phyloP scores from a whole-genome alignment of 2,888 invertebrate genomes.

The Drosophila siamana region DNA sequence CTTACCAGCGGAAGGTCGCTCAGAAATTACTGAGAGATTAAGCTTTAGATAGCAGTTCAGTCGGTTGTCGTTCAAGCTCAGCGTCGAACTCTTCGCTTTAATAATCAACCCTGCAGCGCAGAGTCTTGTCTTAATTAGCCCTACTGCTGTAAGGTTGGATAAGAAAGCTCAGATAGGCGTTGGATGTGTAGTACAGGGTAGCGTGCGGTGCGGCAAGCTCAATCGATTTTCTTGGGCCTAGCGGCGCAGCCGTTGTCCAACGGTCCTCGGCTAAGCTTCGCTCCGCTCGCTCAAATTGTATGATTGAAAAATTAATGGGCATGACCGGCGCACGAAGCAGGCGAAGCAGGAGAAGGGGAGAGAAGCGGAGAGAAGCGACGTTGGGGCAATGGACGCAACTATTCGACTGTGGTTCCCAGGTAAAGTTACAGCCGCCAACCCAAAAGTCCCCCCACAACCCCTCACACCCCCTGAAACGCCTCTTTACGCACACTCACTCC shows the following conservation, averaged over 20 bases:
- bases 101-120: background rate
- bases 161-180: background rate
- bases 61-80: too few species aligned
- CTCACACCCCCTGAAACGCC: conserved; percentile 24
- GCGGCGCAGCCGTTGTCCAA: conserved; percentile 38
- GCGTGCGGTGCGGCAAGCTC: background rate
- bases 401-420: conserved; percentile 44
- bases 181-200: background rate
- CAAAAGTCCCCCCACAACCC: conserved; percentile 4
- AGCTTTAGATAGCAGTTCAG: too few species aligned
- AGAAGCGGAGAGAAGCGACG: background rate
- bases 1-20: too few species aligned
- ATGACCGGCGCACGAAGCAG: conserved; percentile 41
- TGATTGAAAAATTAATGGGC: conserved; percentile 83
- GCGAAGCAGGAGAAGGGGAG: background rate
- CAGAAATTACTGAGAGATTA: too few species aligned
- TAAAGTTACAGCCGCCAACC: conserved; percentile 30
- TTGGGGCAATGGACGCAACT: conserved; percentile 21
- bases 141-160: conserved; percentile 1
- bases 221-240: conserved; percentile 10
- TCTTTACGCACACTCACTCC: conserved; percentile 37
- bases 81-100: background rate
- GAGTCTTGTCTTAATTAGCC: background rate
- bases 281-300: conserved; percentile 69
- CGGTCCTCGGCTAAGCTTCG: conserved; percentile 18